phyloP scores from a whole-genome alignment of 2,113 vertebrate species.

The Salvelinus namaycush region DNA sequence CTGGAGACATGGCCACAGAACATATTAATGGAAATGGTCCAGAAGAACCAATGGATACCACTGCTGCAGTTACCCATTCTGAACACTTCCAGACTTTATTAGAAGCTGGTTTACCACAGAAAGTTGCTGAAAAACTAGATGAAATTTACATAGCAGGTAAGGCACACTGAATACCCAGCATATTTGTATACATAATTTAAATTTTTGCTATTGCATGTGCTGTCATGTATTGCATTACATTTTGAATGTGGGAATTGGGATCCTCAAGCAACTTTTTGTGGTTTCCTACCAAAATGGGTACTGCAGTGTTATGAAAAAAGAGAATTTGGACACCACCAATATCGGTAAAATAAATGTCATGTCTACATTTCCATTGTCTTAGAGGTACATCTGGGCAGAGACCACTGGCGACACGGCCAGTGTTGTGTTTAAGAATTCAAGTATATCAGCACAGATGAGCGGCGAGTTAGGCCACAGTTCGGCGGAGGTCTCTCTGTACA shows the following conservation, averaged over 20 bases:
- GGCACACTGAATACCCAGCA: slow-evolving; percentile 75
- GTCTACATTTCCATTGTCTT: background rate
- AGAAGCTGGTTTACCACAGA: slow-evolving; percentile 99
- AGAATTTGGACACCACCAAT: slow-evolving; percentile 39
- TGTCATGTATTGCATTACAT: slow-evolving; percentile 70
- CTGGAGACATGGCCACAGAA: slow-evolving; percentile 99
- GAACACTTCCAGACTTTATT: slow-evolving; percentile 99
- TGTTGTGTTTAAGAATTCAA: background rate
- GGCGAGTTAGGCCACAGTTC: background rate
- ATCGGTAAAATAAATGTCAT: slow-evolving; percentile 40
- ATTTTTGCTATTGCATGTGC: slow-evolving; percentile 75
- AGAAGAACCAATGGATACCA: slow-evolving; percentile 99
- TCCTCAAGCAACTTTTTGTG: slow-evolving; percentile 98
- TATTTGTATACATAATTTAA: slow-evolving; percentile 70
- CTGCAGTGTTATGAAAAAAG: slow-evolving; percentile 79
- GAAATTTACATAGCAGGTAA: slow-evolving; percentile 99
- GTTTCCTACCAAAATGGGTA: slow-evolving; percentile 94
- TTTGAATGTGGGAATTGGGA: slow-evolving; percentile 82
- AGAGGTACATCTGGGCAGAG: background rate
- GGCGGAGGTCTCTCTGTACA: slow-evolving; percentile 28
- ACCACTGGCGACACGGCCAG: background rate
- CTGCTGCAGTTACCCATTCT: slow-evolving; percentile 98
- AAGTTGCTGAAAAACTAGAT: slow-evolving; percentile 99
- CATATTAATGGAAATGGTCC: slow-evolving; percentile 99
- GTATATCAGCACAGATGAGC: background rate